Evolutionary conservation across 2,888 invertebrate genomes (phyloP), one percentile per base, ranked within the genome.

Genomic region (Julus scanicus): DNA sequence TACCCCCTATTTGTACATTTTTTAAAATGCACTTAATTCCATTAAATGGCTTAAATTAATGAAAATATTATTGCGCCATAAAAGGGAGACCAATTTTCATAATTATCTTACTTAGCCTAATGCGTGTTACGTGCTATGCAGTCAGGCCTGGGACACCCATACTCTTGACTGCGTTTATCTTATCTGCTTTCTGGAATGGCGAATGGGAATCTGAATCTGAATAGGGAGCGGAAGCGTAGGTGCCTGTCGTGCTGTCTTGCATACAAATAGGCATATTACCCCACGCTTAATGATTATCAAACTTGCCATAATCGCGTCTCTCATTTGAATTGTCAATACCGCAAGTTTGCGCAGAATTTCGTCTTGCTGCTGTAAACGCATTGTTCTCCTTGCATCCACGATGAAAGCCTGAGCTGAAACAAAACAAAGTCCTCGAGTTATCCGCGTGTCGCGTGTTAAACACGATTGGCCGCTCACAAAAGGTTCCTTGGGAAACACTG

Each of bases 51-150:
- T 71, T 71, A 29, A 71, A 71, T 71, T 71, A 71, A 71, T 71
- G 71, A 71, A 71, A 71, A 71, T 71, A 71, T 71, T 71, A 71
- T 71, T 71, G 71, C 20, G 71, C 29, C 71, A 71, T 71, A 71
- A 71, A 71, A 71, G 71, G 71, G 71, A 71, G 71, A 29, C 6
- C 71, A 71, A 71, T 71, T 71, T 71, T 71, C 71, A 71, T 71
- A 71, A 71, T 71, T 71, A 71, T 71, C 71, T 71, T 71, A 71
- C 71, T 71, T 71, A 71, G 71, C 71, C 71, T 71, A 71, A 71
- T 71, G 71, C 29, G 71, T 71, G 71, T n/a, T 71, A 71, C 71
- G 71, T 71, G 71, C 71, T 71, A 11, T 11, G 71, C 71, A 17
- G 17, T 2, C 57, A 9, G 8, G 71, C 8, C 5, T 71, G 71